Evolutionary conservation across 2,797 vertebrate species (phyloP).

Genomic region (Gallinago solitaria): DNA sequence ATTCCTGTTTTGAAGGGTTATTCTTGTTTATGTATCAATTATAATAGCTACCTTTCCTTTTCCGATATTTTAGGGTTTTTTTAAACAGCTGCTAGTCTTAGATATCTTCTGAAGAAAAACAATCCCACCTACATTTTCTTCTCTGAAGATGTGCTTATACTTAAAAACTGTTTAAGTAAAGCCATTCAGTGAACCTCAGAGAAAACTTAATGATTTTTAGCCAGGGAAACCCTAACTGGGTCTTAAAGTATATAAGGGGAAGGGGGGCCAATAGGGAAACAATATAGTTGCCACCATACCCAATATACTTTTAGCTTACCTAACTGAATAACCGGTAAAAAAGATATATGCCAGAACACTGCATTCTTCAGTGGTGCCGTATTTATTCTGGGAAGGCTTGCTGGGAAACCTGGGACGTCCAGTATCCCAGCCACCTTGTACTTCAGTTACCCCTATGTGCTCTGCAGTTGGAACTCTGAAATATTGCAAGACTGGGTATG

Average conservation of each 20-base stretch:
- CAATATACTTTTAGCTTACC: neutral
- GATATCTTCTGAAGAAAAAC: neutral
- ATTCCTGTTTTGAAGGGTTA: neutral
- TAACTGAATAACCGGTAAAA: neutral
- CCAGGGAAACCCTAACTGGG: neutral
- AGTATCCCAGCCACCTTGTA: neutral
- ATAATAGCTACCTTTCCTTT: neutral
- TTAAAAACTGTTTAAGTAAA: neutral
- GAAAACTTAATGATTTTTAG: neutral
- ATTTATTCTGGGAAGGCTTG: neutral
- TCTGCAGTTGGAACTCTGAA: neutral
- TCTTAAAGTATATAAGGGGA: neutral
- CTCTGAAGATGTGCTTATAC: slow-evolving; percentile 3
- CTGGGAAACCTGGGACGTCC: neutral
- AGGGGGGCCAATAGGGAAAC: neutral
- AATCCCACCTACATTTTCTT: neutral
- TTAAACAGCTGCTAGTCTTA: neutral
- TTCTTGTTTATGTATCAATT: neutral
- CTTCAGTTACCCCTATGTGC: neutral
- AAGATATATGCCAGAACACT: neutral
- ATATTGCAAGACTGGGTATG: neutral
- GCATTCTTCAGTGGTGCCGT: neutral
- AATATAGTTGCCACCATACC: neutral
- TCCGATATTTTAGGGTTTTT: neutral
- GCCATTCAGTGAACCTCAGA: neutral